phyloP scores from a whole-genome alignment of 30 jellyfish, hydroid and myxozoan species.

The Hydractinia symbiolongicarpus region DNA sequence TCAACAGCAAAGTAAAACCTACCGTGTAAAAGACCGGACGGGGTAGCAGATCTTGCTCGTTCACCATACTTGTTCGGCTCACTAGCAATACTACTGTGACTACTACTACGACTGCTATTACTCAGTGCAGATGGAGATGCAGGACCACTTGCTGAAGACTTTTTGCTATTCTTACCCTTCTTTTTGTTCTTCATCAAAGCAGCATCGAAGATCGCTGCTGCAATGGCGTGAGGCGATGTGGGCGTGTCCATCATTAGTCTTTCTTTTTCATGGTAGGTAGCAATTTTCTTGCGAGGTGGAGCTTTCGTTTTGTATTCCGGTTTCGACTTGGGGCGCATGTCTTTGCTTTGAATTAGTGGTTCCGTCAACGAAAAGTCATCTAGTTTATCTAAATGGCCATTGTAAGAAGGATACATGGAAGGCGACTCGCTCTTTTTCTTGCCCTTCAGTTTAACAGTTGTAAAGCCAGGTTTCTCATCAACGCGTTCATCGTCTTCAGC shows the following conservation, averaged over 20 bases:
- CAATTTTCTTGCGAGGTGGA: conserved; percentile 18
- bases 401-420: conserved; percentile 11
- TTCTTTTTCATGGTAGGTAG: conserved; percentile 34
- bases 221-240: conserved; percentile 90
- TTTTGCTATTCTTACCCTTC: conserved; percentile 37
- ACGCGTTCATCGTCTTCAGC: conserved; percentile 26
- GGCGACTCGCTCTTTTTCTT: conserved; percentile 35
- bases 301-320: not conserved
- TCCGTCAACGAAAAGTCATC: conserved; percentile 94
- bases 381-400: conserved; percentile 55
- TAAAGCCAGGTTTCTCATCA: conserved; percentile 26
- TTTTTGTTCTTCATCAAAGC: conserved; percentile 69
- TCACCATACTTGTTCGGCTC: conserved; percentile 5
- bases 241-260: conserved; percentile 66
- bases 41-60: conserved; percentile 16
- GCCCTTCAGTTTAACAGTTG: conserved; percentile 23
- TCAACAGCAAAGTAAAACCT: not conserved
- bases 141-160: conserved; percentile 62
- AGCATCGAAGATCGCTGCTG: conserved; percentile 93
- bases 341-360: conserved; percentile 61
- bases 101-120: conserved; percentile 69
- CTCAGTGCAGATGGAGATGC: conserved; percentile 55
- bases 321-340: not conserved
- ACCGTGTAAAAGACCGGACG: conserved; percentile 26
- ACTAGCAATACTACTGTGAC: conserved; percentile 57